These are phyloP conservation scores for Bibio marci DNA, from an alignment of 2,888 invertebrate genomes.

Conservation along the genomic window DNA sequence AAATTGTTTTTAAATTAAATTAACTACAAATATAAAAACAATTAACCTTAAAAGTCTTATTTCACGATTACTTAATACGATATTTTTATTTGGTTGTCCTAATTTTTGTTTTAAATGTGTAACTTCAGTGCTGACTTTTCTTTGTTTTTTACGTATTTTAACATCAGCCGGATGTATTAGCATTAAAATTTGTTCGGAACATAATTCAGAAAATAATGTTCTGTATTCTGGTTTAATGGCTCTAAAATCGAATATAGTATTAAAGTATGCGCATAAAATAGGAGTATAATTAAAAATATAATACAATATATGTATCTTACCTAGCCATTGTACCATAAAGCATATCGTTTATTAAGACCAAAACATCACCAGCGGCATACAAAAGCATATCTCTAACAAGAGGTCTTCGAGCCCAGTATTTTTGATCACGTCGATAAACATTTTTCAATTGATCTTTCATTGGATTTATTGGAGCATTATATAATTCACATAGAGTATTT, in stretches of 20 bases:
- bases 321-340: constrained; percentile 56
- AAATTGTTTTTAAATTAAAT: neutral
- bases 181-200: constrained; percentile 73
- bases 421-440: constrained; percentile 68
- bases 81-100: constrained; percentile 63
- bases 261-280: no score
- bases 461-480: constrained; percentile 75
- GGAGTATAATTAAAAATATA: no score
- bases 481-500: constrained; percentile 78
- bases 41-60: constrained; percentile 58
- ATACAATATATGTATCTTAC: constrained; percentile 19
- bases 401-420: constrained; percentile 80
- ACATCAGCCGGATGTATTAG: constrained; percentile 75
- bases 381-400: constrained; percentile 80
- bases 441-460: constrained; percentile 81
- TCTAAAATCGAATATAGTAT: constrained; percentile 29
- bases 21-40: neutral
- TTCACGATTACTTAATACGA: constrained; percentile 82
- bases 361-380: constrained; percentile 78
- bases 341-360: constrained; percentile 71
- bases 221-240: constrained; percentile 55
- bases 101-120: constrained; percentile 70
- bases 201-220: constrained; percentile 61
- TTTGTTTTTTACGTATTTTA: constrained; percentile 69
- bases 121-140: constrained; percentile 82